phyloP scores from a whole-genome alignment of 2,888 invertebrate species.

The Habrosyne pyritoides region DNA sequence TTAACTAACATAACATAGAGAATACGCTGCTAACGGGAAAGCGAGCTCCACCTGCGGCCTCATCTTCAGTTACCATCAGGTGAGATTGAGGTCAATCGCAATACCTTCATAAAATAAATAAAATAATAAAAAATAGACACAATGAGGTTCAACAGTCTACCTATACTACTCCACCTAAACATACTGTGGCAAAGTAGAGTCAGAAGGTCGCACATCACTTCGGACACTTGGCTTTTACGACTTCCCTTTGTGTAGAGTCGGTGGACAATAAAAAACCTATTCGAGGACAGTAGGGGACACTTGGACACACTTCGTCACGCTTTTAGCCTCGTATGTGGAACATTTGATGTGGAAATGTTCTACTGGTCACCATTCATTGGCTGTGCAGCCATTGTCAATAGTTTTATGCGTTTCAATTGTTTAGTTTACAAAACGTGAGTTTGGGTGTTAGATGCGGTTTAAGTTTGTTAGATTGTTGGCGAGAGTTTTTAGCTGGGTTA shows the following conservation, averaged over 20 bases:
- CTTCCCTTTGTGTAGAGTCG: constrained; percentile 61
- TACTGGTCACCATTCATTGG: constrained; percentile 11
- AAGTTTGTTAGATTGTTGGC: neutral
- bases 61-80: too few relatives aligned
- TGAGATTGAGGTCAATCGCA: too few relatives aligned
- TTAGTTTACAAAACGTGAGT: constrained; percentile 2
- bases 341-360: constrained; percentile 15
- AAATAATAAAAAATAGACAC: too few relatives aligned
- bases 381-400: constrained; percentile 5
- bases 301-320: constrained; percentile 52
- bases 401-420: constrained; percentile 3
- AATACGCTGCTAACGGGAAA: too few relatives aligned
- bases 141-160: neutral
- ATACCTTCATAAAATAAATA: too few relatives aligned
- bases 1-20: too few relatives aligned
- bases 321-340: constrained; percentile 33
- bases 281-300: constrained; percentile 48
- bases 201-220: constrained; percentile 57
- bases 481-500: neutral
- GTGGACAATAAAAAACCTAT: constrained; percentile 61
- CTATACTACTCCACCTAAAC: neutral
- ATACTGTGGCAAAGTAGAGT: constrained; percentile 21
- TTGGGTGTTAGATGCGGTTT: neutral
- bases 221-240: constrained; percentile 64
- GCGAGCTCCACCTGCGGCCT: too few relatives aligned